Evolutionary conservation across 2,888 invertebrate genomes (phyloP), one percentile per base, ranked within the genome.

Genomic region (Oegoconia quadripuncta): DNA sequence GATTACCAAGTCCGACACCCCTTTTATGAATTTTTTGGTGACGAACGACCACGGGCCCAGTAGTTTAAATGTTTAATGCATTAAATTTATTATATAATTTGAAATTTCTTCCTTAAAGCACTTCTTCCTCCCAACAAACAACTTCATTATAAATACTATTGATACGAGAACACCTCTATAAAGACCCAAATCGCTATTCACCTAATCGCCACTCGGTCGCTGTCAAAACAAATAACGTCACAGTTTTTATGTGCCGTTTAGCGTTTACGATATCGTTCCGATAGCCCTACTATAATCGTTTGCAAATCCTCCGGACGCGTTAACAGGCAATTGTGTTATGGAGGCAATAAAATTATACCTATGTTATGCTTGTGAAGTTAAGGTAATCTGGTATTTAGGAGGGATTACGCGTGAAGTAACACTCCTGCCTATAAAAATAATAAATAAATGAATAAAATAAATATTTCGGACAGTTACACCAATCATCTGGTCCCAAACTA

Each of bases 161-260:
- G n/a, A n/a, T 25, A 25, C 34, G 11, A 25, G 15, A 34, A 16
- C 34, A 25, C 34, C 25, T 34, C 23, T 32, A 32, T 33, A 37
- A 37, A 37, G 34, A 28, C 23, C 20, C 15, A 27, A 35, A 32
- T 16, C 35, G 27, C 25, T 25, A 18, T 33, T 28, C 9, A 17
- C 34, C 41, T 31, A 34, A 34, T 42, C 37, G 27, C 13, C 18
- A 29, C 26, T 15, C 34, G 3, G 6, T 11, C 36, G 29, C 13
- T 39, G 38, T 39, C 42, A 36, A 42, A 42, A 42, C 32, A 42
- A 39, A 39, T 29, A n/a, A n/a, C 42, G 35, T 39, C 25, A 14
- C 20, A 14, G 11, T 32, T 42, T 39, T 42, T 39, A 39, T 42
- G 29, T 32, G 32, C n/a, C 42, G 42, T 42, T 42, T 36, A 42